phyloP scores from a whole-genome alignment of 2,797 vertebrate genomes.

The Urophycis tenuis region DNA sequence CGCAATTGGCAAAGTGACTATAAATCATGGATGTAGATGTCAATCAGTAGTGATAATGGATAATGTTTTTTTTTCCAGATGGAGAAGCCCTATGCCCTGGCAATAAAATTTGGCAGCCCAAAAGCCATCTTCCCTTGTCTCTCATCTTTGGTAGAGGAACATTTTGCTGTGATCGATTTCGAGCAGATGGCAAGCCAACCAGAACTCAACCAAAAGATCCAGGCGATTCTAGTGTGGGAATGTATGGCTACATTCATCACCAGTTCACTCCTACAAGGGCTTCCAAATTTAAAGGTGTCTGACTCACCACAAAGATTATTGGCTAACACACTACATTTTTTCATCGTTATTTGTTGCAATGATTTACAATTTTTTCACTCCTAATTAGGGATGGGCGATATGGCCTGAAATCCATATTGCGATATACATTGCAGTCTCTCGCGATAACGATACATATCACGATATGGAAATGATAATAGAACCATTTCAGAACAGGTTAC shows the following conservation, averaged over 20 bases:
- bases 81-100: constrained; percentile 60
- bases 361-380: too few relatives aligned
- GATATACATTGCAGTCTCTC: too few relatives aligned
- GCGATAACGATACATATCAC: too few relatives aligned
- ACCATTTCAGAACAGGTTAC: too few relatives aligned
- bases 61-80: constrained; percentile 39
- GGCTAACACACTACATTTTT: background rate
- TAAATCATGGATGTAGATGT: background rate
- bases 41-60: background rate
- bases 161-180: constrained; percentile 63
- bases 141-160: constrained; percentile 56
- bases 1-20: background rate
- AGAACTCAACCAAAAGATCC: constrained; percentile 56
- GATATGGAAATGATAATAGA: too few relatives aligned
- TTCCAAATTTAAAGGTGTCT: constrained; percentile 65
- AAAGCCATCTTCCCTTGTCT: constrained; percentile 56
- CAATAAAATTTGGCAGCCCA: constrained; percentile 46
- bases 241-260: constrained; percentile 36
- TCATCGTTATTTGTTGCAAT: too few relatives aligned
- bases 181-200: constrained; percentile 61
- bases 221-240: constrained; percentile 66
- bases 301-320: background rate
- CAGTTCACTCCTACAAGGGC: constrained; percentile 56
- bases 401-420: too few relatives aligned
- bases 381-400: too few relatives aligned